Evolutionary conservation across 1,140 invertebrate genomes (phyloP), one percentile per base, ranked within the genome.

Genomic region (Paraescarpia echinospica): DNA sequence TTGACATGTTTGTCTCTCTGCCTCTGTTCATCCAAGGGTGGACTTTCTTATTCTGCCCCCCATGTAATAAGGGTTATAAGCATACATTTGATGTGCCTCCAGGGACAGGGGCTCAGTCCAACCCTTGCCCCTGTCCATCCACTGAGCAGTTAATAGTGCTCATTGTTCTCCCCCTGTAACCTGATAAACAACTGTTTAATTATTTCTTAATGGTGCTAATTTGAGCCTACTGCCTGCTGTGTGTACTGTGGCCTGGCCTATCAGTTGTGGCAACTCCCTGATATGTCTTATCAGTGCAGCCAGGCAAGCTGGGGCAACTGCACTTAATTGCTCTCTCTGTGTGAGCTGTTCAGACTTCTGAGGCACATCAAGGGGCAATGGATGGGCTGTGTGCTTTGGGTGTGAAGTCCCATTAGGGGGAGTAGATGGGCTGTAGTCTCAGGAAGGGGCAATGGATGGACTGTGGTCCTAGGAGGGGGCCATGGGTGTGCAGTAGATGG

Each of bases 121-220:
- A 31, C 18, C 59, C 22, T 18, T 27, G 59, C 27, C 59, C 4
- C 59, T 77, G 12, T 18, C 0, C 8, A 18, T 51, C 59, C 4
- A 18, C 59, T 77, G 22, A 77, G 59, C 59, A 77, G 59, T 77
- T 27, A 77, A 77, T 77, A 27, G 59, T 4, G 0, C 8, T 18
- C 59, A 77, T 77, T 77, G 59, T 77, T 77, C 59, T 77, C 59
- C 14, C 59, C 59, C 59, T 77, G 59, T 77, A 77, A 77, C 59
- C 59, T 77, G 59, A 77, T 77, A 77, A 77, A 77, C 59, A 77
- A 77, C 59, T 77, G 59, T 77, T 77, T 77, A 77, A 77, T 77
- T 77, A 77, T 77, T 77, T 77, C 59, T 77, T 77, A 77, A 77
- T 77, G 59, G 59, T 77, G 27, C 59, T 77, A 77, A 77, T 77